phyloP scores from a whole-genome alignment of 2,888 invertebrate genomes.

The Drosophila greeni region DNA sequence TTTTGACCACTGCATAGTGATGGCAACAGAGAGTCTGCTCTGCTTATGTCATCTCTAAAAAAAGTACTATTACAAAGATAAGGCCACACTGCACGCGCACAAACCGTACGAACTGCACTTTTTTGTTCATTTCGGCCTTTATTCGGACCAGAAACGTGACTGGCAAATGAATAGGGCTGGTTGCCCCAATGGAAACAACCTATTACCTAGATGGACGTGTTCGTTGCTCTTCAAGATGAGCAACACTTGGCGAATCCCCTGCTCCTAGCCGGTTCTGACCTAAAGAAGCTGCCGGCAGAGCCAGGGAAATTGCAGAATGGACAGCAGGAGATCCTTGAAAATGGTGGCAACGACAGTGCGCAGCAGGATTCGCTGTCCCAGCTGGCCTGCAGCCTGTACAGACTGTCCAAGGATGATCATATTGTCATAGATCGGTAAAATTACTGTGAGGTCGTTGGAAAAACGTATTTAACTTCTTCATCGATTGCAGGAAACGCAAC shows the following conservation, averaged over 20 bases:
- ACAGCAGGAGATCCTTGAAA: neutral
- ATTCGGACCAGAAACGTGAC: neutral
- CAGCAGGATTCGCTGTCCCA: slow-evolving; percentile 67
- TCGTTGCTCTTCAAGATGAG: neutral
- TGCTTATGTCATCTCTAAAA: neutral
- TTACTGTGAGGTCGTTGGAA: neutral
- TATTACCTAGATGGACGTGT: slow-evolving; percentile 3
- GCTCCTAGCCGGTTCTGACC: neutral
- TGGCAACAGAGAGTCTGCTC: neutral
- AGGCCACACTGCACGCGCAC: slow-evolving; percentile 1
- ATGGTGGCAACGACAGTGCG: neutral
- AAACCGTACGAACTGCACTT: neutral
- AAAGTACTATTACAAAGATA: neutral
- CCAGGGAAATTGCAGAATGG: neutral
- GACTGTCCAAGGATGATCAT: slow-evolving; percentile 73
- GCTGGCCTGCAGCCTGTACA: slow-evolving; percentile 73
- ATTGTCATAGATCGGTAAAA: slow-evolving; percentile 76
- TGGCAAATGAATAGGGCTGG: neutral
- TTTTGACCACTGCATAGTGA: neutral
- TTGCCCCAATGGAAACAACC: slow-evolving; percentile 1
- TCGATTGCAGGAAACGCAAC: slow-evolving; percentile 66
- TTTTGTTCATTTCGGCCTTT: neutral
- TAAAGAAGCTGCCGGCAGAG: slow-evolving; percentile 1
- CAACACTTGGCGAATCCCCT: neutral
- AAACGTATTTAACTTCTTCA: too few relatives aligned